Conservation (phyloP, 1,140 invertebrate species). For the Polypedilum pembai region DNA sequence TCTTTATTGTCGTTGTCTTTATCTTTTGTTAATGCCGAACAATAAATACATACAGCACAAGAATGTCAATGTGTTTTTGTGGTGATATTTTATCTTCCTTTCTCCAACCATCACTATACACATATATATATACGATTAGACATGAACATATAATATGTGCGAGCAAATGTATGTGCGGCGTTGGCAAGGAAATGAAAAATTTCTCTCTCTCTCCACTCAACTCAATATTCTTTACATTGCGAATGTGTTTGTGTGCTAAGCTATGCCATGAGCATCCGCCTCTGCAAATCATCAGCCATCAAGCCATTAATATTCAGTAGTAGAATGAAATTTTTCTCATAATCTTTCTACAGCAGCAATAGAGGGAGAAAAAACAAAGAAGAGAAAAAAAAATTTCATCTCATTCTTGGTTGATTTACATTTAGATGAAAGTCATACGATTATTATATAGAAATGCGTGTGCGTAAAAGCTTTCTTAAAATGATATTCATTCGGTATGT, state of each 20-base stretch:
- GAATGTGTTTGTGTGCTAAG: not conserved
- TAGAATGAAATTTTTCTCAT: slow-evolving; percentile 11
- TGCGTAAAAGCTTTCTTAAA: not conserved
- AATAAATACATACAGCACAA: not conserved
- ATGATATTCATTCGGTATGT: too few relatives aligned
- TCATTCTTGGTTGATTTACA: slow-evolving; percentile 18
- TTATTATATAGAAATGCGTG: not conserved
- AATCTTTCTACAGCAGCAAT: not conserved
- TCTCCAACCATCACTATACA: too few relatives aligned
- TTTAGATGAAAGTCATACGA: not conserved
- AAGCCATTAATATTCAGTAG: slow-evolving; percentile 13
- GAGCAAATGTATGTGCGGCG: not conserved
- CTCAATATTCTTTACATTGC: not conserved
- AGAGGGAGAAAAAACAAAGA: too few relatives aligned
- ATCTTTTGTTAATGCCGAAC: not conserved
- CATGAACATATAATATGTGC: not conserved
- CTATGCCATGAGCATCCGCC: slow-evolving; percentile 15
- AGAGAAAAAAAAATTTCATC: not conserved
- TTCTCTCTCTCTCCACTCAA: not conserved
- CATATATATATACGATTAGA: too few relatives aligned
- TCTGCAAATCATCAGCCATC: slow-evolving; percentile 16
- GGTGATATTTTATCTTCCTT: not conserved
- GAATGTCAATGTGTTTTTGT: slow-evolving; percentile 12
- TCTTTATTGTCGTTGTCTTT: not conserved
- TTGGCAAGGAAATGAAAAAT: not conserved